Evolutionary conservation across 2,113 vertebrate species (phyloP).

Genomic region (Felis chaus): DNA sequence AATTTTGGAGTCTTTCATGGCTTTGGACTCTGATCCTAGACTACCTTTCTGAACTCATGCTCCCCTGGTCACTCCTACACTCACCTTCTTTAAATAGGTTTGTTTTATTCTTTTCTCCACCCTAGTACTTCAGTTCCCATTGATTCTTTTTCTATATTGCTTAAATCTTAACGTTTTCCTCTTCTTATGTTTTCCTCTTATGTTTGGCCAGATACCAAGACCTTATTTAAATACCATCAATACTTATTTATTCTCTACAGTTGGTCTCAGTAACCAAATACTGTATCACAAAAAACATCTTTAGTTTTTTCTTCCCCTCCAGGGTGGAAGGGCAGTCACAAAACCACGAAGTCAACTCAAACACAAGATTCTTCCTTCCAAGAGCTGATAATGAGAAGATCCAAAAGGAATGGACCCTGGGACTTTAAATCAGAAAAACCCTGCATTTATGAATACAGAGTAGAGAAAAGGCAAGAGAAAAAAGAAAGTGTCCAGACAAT

Average conservation of each 20-base stretch:
- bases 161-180: not conserved
- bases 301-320: not conserved
- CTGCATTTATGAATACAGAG: conserved; percentile 23
- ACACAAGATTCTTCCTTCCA: conserved; percentile 64
- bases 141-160: not conserved
- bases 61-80: not conserved
- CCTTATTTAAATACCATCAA: not conserved
- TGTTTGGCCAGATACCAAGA: not conserved
- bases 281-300: not conserved
- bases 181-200: not conserved
- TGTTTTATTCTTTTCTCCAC: conserved; percentile 7
- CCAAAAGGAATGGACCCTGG: conserved; percentile 40
- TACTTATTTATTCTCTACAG: not conserved
- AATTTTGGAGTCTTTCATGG: not conserved
- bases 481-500: not conserved
- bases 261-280: not conserved
- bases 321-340: conserved; percentile 54
- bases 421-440: conserved; percentile 65
- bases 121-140: not conserved
- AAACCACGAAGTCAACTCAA: conserved; percentile 67
- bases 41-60: not conserved
- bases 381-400: conserved; percentile 42
- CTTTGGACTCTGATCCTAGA: not conserved
- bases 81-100: not conserved
- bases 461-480: conserved; percentile 52